These are phyloP conservation scores for Cladorhizidae sp. DNA, from an alignment of 37 sponge, comb jelly and placozoan species.

Conservation along the genomic window DNA sequence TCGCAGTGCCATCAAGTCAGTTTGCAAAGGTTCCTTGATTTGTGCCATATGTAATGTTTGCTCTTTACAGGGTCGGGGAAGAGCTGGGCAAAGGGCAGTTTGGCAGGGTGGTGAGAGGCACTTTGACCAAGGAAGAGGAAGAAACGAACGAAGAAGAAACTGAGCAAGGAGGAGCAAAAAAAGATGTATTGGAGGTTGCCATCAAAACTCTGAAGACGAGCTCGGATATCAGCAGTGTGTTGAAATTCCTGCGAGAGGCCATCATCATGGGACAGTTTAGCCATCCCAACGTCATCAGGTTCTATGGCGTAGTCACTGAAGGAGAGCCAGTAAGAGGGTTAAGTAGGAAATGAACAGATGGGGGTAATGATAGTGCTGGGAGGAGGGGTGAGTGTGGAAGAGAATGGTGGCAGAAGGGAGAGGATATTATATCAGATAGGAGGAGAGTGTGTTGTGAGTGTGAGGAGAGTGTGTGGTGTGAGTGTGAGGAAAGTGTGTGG, in stretches of 20 bases:
- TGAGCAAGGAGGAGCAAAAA: too few species aligned
- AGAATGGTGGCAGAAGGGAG: too few species aligned
- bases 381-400: too few species aligned
- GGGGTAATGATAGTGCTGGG: too few species aligned
- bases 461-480: too few species aligned
- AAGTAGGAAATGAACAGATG: too few species aligned
- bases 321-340: slow-evolving; percentile 1
- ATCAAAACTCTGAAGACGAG: background rate
- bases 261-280: slow-evolving; percentile 10
- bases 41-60: too few species aligned
- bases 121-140: background rate
- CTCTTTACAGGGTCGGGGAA: background rate
- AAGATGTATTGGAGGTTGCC: background rate
- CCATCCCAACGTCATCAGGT: slow-evolving; percentile 9
- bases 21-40: too few species aligned
- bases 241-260: slow-evolving; percentile 5
- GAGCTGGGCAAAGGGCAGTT: slow-evolving; percentile 1
- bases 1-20: background rate
- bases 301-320: background rate
- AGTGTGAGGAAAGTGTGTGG: too few species aligned
- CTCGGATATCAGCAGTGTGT: background rate
- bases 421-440: too few species aligned
- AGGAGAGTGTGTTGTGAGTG: too few species aligned
- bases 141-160: background rate
- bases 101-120: background rate